Evolutionary conservation across 2,797 vertebrate species (phyloP), one percentile per base, ranked within the genome.

Genomic region (Syngnathus rostellatus): DNA sequence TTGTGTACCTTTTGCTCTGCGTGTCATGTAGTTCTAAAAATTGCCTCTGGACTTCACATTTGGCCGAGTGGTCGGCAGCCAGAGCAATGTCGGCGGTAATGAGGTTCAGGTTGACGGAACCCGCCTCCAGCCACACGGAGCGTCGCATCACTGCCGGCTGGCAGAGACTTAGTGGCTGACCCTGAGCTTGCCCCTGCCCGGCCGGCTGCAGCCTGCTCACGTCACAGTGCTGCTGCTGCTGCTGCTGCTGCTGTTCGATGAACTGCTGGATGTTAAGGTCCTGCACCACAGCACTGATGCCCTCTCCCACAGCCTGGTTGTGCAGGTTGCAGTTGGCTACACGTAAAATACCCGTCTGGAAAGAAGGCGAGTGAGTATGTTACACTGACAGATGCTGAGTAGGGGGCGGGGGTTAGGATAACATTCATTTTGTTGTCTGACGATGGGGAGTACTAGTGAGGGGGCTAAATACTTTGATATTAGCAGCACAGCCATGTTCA

Each of bases 241-340:
- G 31, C 31, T 81, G 80, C 60, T 78, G 92, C 81, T 91, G 92
- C 82, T 92, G 86, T 72, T 99, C 97, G 0, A 99, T 92, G 25
- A 92, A 98, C 25, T 98, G 97, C 14, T 91, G 87, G 68, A 98
- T 87, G 66, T 95, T 94, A 12, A 98, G 80, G 71, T 99, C 96
- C 77, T 96, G 96, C 72, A 98, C 88, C 72, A 96, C 93, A 0
- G 94, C 94, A 11, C 97, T 99, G 77, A 99, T 84, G 62, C 97
- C 97, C 83, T 98, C 97, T 3, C 97, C 93, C 7, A 99, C 97
- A 0, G 95, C 93, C 80, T 96, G 94, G 83, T 96, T 98, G 86
- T 99, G 97, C 65, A 99, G 91, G 84, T 99, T 99, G 84, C 97
- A 99, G 84, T 94, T 96, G 37, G 96, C 95, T 74, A 98, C 76